Percentiles rank a stretch among this genome's conserved stretches.
Conservation (phyloP, 2,888 invertebrate genomes). For the Meteorus cinctellus region DNA sequence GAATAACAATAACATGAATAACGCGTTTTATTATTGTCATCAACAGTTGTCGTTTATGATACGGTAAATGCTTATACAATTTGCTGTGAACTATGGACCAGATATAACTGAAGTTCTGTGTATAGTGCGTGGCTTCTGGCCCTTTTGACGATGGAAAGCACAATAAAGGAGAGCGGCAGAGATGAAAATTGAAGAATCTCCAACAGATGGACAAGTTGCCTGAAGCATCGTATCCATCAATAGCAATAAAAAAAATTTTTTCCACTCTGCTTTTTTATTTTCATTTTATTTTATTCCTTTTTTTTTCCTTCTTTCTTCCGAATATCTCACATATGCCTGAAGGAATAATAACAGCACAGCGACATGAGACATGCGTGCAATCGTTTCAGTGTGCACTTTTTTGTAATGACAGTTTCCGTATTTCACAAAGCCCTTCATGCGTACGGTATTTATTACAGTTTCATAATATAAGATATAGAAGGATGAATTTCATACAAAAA, state of each 20-base stretch:
- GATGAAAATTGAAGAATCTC: slow-evolving; percentile 41
- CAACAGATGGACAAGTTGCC: slow-evolving; percentile 64
- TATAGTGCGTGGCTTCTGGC: not conserved
- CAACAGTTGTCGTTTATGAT: not conserved
- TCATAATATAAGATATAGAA: too few relatives aligned
- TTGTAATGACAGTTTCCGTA: slow-evolving; percentile 27
- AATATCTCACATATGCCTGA: slow-evolving; percentile 65
- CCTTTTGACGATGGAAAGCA: not conserved
- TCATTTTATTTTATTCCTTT: slow-evolving; percentile 11
- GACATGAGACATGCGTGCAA: slow-evolving; percentile 55
- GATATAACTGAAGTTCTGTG: slow-evolving; percentile 37
- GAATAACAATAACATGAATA: too few relatives aligned
- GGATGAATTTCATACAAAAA: too few relatives aligned
- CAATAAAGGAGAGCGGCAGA: slow-evolving; percentile 23
- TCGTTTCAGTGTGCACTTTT: slow-evolving; percentile 32
- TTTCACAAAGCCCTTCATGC: slow-evolving; percentile 32
- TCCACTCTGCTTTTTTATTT: slow-evolving; percentile 47
- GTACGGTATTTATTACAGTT: too few relatives aligned
- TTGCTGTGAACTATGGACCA: slow-evolving; percentile 31
- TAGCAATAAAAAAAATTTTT: slow-evolving; percentile 59
- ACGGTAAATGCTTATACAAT: not conserved
- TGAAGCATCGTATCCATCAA: slow-evolving; percentile 52
- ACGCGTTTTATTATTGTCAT: not conserved
- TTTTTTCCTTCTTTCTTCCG: slow-evolving; percentile 50
- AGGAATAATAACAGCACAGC: slow-evolving; percentile 66